A percentile compares a stretch with the other conserved stretches of the same genome.
phyloP scores from a whole-genome alignment of 2,113 vertebrate species.

The Ceyx melanurus region DNA sequence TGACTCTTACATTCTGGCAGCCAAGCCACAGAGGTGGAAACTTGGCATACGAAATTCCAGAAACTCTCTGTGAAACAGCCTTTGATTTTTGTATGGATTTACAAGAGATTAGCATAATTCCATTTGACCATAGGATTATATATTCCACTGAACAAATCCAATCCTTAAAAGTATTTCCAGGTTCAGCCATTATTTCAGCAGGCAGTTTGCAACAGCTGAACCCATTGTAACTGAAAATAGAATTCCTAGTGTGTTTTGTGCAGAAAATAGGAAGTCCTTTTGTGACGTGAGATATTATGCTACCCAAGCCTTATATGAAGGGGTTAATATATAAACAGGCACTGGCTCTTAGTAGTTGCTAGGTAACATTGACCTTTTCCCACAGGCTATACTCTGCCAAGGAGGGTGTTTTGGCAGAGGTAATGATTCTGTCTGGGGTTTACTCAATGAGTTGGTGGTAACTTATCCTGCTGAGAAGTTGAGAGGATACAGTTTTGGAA shows the following conservation, averaged over 20 bases:
- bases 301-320: neutral
- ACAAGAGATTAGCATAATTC: constrained; percentile 1
- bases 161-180: neutral
- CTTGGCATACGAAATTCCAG: neutral
- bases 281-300: neutral
- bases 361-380: constrained; percentile 62
- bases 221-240: neutral
- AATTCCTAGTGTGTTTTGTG: neutral
- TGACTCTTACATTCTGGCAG: neutral
- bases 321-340: constrained; percentile 55
- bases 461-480: neutral
- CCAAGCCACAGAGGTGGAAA: neutral
- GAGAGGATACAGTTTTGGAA: neutral
- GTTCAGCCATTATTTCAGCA: neutral
- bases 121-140: neutral
- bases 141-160: neutral
- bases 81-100: constrained; percentile 1
- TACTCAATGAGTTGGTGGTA: neutral
- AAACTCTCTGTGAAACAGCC: neutral
- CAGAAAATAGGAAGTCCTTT: neutral
- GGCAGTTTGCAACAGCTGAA: neutral
- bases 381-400: constrained; percentile 12
- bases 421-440: neutral
- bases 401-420: neutral
- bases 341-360: constrained; percentile 44